Evolutionary conservation across 1,140 invertebrate genomes (phyloP).

Genomic region (Sipha flava): DNA sequence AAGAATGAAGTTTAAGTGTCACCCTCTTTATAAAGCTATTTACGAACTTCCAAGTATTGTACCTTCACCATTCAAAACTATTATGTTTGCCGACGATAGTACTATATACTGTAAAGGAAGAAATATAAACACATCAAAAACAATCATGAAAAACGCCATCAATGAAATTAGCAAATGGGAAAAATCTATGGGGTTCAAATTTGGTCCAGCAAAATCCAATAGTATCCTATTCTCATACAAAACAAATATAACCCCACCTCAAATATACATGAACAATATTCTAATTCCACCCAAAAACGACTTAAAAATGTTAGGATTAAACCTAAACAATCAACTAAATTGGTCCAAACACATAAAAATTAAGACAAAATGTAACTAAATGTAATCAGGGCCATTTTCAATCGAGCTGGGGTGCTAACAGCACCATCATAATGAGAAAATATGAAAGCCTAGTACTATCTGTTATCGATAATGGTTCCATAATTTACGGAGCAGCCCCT

Average conservation of each 20-base stretch:
- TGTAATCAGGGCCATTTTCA: not conserved
- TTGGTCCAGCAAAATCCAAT: not conserved
- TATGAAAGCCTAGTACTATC: not conserved
- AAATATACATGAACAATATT: not conserved
- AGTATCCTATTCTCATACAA: not conserved
- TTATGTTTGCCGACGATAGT: not conserved
- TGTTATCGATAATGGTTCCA: not conserved
- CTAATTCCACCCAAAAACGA: not conserved
- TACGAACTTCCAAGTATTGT: not conserved
- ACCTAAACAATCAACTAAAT: not conserved
- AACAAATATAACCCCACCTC: not conserved
- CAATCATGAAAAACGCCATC: not conserved
- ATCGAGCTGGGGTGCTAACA: not conserved
- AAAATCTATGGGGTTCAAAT: not conserved
- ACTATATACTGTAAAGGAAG: not conserved
- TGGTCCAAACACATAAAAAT: not conserved
- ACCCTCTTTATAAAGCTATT: too few species aligned
- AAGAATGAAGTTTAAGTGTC: too few species aligned
- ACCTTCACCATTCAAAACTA: not conserved
- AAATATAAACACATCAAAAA: not conserved
- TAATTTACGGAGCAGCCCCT: not conserved
- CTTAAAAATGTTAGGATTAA: not conserved
- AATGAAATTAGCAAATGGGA: not conserved
- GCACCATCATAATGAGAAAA: not conserved
- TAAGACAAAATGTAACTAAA: not conserved